These are phyloP conservation scores for Tryphoninae sp. DNA, from an alignment of 2,888 invertebrate genomes.

Conservation along the genomic window DNA sequence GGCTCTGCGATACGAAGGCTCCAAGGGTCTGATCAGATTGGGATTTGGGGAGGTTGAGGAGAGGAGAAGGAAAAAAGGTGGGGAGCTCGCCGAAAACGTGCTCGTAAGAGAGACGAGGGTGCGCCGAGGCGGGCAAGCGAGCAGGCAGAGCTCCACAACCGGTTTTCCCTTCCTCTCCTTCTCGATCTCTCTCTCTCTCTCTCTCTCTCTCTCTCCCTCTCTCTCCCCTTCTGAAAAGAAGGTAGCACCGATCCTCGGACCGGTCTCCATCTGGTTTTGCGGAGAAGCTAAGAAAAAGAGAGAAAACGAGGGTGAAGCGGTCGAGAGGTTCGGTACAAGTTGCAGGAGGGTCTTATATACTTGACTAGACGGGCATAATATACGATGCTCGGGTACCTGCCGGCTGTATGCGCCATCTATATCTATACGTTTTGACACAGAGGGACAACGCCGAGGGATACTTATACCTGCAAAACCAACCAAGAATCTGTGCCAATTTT, in stretches of 20 bases:
- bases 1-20: background rate
- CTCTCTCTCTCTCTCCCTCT: background rate
- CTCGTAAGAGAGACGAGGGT: constrained; percentile 52
- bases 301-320: constrained; percentile 21
- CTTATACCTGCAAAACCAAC: no score
- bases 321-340: constrained; percentile 31
- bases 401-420: no score
- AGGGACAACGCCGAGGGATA: background rate
- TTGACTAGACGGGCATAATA: constrained; percentile 54
- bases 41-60: constrained; percentile 16
- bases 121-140: constrained; percentile 30
- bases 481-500: background rate
- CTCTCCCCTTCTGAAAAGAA: constrained; percentile 24
- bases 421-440: no score
- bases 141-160: constrained; percentile 41
- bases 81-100: constrained; percentile 53
- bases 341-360: constrained; percentile 43
- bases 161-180: constrained; percentile 18
- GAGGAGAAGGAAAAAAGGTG: background rate
- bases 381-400: constrained; percentile 20
- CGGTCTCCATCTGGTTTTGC: constrained; percentile 56
- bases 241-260: constrained; percentile 21
- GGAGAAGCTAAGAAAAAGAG: constrained; percentile 21
- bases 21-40: constrained; percentile 27
- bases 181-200: constrained; percentile 1